Conservation (phyloP, 2,113 vertebrate genomes). For the Alexandromys fortis region DNA sequence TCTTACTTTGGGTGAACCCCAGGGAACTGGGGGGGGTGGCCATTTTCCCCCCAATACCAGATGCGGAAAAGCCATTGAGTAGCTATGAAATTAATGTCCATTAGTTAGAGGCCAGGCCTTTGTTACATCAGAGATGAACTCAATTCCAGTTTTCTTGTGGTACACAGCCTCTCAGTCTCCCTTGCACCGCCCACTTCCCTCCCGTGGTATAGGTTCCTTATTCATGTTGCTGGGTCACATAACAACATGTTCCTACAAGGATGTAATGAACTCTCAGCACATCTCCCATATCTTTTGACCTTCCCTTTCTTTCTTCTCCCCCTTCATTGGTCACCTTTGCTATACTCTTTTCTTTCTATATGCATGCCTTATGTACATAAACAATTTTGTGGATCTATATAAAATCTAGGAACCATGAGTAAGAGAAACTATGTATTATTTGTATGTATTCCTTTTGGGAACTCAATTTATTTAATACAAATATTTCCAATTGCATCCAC, state of each 20-base stretch:
- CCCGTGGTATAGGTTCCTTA: background rate
- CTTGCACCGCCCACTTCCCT: background rate
- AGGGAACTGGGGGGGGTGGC: background rate
- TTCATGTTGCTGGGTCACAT: background rate
- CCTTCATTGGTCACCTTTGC: background rate
- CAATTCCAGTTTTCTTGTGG: constrained; percentile 33
- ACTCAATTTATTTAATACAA: background rate
- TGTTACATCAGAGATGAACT: background rate
- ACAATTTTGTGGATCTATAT: background rate
- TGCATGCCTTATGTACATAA: background rate
- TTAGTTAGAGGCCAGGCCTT: constrained; percentile 36
- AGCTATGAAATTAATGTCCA: background rate
- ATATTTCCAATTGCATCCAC: background rate
- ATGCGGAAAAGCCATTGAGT: background rate
- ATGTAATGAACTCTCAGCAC: too few relatives aligned
- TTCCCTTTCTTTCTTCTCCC: background rate
- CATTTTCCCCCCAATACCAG: background rate
- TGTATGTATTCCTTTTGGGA: background rate
- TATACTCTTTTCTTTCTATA: background rate
- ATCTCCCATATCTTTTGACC: background rate
- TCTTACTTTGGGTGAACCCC: background rate
- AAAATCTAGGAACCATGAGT: background rate
- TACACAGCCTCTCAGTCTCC: background rate
- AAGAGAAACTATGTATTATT: background rate
- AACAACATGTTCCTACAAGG: background rate